Conservation (phyloP, 2,888 invertebrate genomes). For the Isotomurus palustris region DNA sequence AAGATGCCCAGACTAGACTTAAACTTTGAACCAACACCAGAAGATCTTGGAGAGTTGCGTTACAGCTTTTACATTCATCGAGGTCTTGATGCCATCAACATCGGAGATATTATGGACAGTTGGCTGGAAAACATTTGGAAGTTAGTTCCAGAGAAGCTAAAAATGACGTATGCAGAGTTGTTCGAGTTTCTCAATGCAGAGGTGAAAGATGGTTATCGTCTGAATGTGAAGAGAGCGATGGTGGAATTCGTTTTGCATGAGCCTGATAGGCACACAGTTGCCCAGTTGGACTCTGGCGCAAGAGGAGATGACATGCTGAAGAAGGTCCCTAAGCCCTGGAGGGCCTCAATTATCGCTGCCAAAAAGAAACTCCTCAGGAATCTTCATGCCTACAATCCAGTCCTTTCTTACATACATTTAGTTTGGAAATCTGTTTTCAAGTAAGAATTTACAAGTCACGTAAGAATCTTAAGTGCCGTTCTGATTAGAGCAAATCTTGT, state of each 20-base stretch:
- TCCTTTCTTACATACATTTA: slow-evolving; percentile 38
- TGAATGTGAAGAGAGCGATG: slow-evolving; percentile 84
- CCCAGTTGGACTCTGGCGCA: slow-evolving; percentile 35
- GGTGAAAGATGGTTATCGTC: slow-evolving; percentile 77
- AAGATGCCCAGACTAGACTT: slow-evolving; percentile 25
- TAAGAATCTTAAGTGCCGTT: not conserved
- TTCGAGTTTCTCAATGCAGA: slow-evolving; percentile 63
- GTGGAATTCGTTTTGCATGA: slow-evolving; percentile 87
- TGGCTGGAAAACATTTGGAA: slow-evolving; percentile 58
- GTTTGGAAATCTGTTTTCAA: slow-evolving; percentile 42
- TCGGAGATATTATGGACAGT: slow-evolving; percentile 72
- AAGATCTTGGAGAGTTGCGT: slow-evolving; percentile 52
- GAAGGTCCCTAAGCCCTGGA: slow-evolving; percentile 44
- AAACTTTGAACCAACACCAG: slow-evolving; percentile 31
- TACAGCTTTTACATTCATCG: slow-evolving; percentile 88
- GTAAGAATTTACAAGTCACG: slow-evolving; percentile 14
- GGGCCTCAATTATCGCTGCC: slow-evolving; percentile 27
- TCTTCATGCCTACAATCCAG: slow-evolving; percentile 43
- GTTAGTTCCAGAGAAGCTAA: slow-evolving; percentile 52
- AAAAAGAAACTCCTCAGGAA: slow-evolving; percentile 32
- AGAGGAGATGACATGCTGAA: slow-evolving; percentile 32
- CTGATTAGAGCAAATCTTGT: not conserved
- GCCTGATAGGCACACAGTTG: slow-evolving; percentile 55
- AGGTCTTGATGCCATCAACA: slow-evolving; percentile 84
- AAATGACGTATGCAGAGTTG: slow-evolving; percentile 48